Percentiles rank a stretch among this genome's conserved stretches.
phyloP scores from a whole-genome alignment of 2,888 invertebrate species.

The Limnephilus marmoratus region DNA sequence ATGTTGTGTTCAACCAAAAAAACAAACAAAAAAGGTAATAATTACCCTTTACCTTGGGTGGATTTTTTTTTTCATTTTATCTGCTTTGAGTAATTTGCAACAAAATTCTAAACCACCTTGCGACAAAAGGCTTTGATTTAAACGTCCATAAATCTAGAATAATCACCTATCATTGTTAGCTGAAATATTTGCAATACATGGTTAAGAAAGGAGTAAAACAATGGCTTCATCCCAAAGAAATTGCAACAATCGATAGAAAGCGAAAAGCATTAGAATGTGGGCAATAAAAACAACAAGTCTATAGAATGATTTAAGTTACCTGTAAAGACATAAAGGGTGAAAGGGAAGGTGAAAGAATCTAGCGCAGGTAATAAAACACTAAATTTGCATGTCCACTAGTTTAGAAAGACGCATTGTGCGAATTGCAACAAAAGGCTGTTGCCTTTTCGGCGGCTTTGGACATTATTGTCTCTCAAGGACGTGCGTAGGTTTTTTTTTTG shows the following conservation, averaged over 20 bases:
- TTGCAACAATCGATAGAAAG: constrained; percentile 38
- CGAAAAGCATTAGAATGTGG: constrained; percentile 12
- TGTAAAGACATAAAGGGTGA: constrained; percentile 22
- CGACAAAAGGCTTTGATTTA: background rate
- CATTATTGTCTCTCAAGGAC: background rate
- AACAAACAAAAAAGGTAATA: background rate
- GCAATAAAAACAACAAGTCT: constrained; percentile 18
- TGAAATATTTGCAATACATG: constrained; percentile 48
- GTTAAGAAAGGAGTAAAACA: constrained; percentile 45
- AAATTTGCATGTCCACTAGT: constrained; percentile 36
- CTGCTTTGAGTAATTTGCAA: background rate
- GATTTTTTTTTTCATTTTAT: background rate
- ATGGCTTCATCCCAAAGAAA: constrained; percentile 28
- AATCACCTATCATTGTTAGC: constrained; percentile 33
- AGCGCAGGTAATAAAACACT: constrained; percentile 42
- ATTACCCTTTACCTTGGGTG: constrained; percentile 18
- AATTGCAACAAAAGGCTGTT: background rate
- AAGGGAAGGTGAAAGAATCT: constrained; percentile 46
- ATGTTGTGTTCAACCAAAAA: background rate
- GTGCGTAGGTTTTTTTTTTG: background rate
- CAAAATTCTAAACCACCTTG: background rate
- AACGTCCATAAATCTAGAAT: constrained; percentile 24
- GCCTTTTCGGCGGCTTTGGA: background rate
- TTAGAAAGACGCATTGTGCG: background rate
- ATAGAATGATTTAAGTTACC: constrained; percentile 35